These are phyloP conservation scores for Lamellibrachia columna DNA, from an alignment of 2,888 invertebrate genomes.

Conservation along the genomic window DNA sequence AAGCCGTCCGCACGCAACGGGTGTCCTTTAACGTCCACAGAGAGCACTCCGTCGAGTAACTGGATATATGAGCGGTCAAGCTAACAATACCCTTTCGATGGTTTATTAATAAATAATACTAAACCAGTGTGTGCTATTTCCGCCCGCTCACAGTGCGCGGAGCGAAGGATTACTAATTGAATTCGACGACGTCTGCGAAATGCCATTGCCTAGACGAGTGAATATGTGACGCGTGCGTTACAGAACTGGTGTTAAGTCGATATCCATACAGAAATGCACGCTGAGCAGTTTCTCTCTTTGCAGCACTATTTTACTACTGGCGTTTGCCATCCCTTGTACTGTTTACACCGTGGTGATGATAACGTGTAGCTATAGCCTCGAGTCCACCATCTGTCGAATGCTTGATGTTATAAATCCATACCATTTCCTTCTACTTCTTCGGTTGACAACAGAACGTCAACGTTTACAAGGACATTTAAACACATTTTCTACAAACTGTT, in stretches of 20 bases:
- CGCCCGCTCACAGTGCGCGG: neutral
- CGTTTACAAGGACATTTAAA: too few species aligned
- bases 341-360: too few species aligned
- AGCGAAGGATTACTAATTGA: neutral
- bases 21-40: neutral
- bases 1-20: neutral
- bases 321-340: too few species aligned
- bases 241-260: neutral
- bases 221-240: neutral
- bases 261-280: neutral
- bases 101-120: constrained; percentile 16
- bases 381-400: too few species aligned
- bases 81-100: neutral
- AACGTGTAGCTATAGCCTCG: too few species aligned
- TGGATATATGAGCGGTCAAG: neutral
- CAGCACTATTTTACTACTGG: too few species aligned
- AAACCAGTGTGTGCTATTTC: neutral
- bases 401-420: too few species aligned
- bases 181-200: neutral
- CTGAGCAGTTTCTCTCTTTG: too few species aligned
- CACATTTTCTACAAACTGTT: too few species aligned
- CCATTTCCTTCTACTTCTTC: too few species aligned
- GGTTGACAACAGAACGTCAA: too few species aligned
- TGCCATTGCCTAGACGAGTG: neutral
- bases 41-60: neutral